Evolutionary conservation across 2,888 invertebrate genomes (phyloP), one percentile per base, ranked within the genome.

Genomic region (Latrodectus hesperus): DNA sequence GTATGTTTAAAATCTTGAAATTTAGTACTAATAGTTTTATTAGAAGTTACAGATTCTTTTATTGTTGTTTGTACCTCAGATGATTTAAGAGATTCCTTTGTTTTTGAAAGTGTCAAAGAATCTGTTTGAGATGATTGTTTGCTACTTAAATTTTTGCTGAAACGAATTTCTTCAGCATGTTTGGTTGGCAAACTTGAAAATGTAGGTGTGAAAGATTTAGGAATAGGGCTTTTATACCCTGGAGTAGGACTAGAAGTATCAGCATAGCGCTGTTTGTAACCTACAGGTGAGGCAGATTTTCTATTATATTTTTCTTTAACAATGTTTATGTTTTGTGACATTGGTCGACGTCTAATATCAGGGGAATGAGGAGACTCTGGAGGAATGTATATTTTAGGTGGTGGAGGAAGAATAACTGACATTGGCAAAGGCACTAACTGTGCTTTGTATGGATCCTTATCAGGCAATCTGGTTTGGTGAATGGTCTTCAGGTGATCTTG

Each of bases 401-500:
- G 88, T 70, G 83, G 86, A 79, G 84, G 73, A 76, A 89, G 78
- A 75, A 78, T 53, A 60, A 74, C 83, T 72, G 89, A 79, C 71
- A 83, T 74, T 55, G 89, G 86, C 55, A 88, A 81, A 68, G 89
- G 84, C 52, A 86, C 65, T 12, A 89, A 78, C 67, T 89, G 81
- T 64, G 89, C 76, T 82, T 82, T 86, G 70, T 78, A 89, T 74
- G 89, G 89, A 55, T 90, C 89, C 75, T 88, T 85, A 79, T 90
- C 90, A 16, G 90, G 90, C 65, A 64, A 75, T 64, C 88, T 81
- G 51, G 84, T 89, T 55, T 88, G 86, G 52, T 90, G 88, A 78
- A 90, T 78, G 77, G 52, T 83, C 88, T 90, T 90, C 84, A 90
- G 89, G 49, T 88, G 84, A n/a, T 88, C 90, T 85, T 87, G 86